A percentile compares a stretch with the other conserved stretches of the same genome.
Evolutionary conservation across 1,140 invertebrate genomes (phyloP).

Genomic region (Pogonomyrmex barbatus): DNA sequence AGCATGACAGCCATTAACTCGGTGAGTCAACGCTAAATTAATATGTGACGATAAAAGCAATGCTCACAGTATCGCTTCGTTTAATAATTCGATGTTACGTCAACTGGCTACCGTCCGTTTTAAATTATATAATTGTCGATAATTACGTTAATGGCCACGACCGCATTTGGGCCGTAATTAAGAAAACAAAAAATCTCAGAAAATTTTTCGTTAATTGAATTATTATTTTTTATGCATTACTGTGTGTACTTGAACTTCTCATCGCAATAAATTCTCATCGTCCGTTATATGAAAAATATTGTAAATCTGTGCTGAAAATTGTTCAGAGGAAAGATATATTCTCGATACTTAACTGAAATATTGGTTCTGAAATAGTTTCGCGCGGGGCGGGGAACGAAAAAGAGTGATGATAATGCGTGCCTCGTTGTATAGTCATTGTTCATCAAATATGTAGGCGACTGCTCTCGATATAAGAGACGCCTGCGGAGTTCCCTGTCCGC

Average conservation of each 20-base stretch:
- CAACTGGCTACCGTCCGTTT: constrained; percentile 27
- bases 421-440: constrained; percentile 62
- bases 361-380: constrained; percentile 76
- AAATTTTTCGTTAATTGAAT: not conserved
- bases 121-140: constrained; percentile 46
- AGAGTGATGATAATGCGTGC: constrained; percentile 71
- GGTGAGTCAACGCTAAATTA: constrained; percentile 77
- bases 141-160: constrained; percentile 37
- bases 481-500: constrained; percentile 45
- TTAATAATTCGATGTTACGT: constrained; percentile 27
- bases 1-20: constrained; percentile 87
- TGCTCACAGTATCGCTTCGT: constrained; percentile 49
- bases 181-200: not conserved
- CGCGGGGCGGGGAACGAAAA: constrained; percentile 68
- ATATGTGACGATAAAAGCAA: constrained; percentile 53
- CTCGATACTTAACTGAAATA: constrained; percentile 72
- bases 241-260: not conserved
- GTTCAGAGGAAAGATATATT: not conserved
- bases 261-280: not conserved
- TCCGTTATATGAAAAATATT: not conserved
- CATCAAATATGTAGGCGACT: constrained; percentile 79
- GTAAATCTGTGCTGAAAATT: not conserved
- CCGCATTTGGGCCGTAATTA: not conserved
- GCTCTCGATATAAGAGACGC: constrained; percentile 68
- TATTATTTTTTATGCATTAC: not conserved